Conservation (phyloP, 1,140 invertebrate species). For the Drosophila dunni region DNA sequence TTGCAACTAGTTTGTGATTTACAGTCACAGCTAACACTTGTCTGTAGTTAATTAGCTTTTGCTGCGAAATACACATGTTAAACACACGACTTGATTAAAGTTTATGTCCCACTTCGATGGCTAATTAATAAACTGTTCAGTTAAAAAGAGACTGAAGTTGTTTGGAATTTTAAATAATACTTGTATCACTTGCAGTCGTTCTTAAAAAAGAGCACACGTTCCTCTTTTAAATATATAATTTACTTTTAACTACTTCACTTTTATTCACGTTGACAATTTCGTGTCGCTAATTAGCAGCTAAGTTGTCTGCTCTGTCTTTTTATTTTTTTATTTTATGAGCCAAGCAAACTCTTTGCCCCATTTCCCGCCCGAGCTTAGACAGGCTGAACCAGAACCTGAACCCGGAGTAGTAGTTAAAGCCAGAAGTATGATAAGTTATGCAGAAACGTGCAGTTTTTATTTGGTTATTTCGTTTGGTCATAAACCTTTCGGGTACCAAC, state of each 20-base stretch:
- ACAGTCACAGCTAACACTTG: not conserved
- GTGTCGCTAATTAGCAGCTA: slow-evolving; percentile 58
- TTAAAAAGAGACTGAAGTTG: not conserved
- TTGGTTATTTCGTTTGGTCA: slow-evolving; percentile 48
- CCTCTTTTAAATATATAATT: slow-evolving; percentile 17
- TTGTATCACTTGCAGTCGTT: slow-evolving; percentile 4
- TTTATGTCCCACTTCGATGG: not conserved
- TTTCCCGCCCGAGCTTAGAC: not conserved
- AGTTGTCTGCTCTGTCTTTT: slow-evolving; percentile 43
- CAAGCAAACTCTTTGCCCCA: not conserved
- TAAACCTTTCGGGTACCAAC: slow-evolving; percentile 44
- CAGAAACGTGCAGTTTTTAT: slow-evolving; percentile 60
- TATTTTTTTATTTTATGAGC: slow-evolving; percentile 40
- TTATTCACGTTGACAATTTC: slow-evolving; percentile 49
- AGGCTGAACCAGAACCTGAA: slow-evolving; percentile 8
- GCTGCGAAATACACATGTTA: not conserved
- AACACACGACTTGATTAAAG: not conserved
- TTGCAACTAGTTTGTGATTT: slow-evolving; percentile 16
- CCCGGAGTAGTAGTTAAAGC: not conserved
- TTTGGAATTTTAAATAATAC: not conserved
- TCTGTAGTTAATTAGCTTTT: slow-evolving; percentile 19
- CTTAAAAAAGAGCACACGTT: slow-evolving; percentile 21
- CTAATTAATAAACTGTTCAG: not conserved
- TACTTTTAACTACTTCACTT: slow-evolving; percentile 18
- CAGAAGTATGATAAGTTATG: slow-evolving; percentile 55